These are phyloP conservation scores for Cerceris ruficornis DNA, from an alignment of 2,888 invertebrate species.

Conservation along the genomic window DNA sequence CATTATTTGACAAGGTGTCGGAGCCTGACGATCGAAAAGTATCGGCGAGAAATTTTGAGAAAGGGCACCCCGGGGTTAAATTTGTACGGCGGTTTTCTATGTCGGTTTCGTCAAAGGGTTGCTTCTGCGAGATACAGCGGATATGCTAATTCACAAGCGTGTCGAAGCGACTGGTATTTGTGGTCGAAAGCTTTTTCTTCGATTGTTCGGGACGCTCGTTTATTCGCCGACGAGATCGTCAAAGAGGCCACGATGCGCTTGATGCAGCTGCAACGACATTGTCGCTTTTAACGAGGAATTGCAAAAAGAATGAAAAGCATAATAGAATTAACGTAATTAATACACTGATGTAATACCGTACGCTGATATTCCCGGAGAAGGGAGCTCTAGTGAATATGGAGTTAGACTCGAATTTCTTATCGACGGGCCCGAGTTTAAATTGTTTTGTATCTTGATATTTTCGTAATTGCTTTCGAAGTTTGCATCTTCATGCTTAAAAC, in stretches of 20 bases:
- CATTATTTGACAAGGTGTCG: conserved; percentile 11
- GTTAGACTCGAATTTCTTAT: too few species aligned
- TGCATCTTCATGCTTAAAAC: too few species aligned
- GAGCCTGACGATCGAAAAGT: conserved; percentile 19
- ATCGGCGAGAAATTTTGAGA: conserved; percentile 18
- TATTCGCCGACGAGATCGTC: conserved; percentile 15
- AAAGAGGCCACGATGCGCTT: conserved; percentile 24
- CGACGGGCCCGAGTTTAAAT: too few species aligned
- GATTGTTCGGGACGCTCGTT: conserved; percentile 32
- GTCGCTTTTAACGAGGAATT: background rate
- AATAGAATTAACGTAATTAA: background rate
- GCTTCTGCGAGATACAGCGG: conserved; percentile 12
- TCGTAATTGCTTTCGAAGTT: too few species aligned
- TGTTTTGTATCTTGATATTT: too few species aligned
- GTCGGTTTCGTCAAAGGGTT: conserved; percentile 50
- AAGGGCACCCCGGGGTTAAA: conserved; percentile 42
- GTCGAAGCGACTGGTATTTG: conserved; percentile 37
- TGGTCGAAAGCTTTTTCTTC: conserved; percentile 30
- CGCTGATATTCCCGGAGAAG: too few species aligned
- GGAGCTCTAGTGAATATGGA: too few species aligned
- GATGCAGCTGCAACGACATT: conserved; percentile 38
- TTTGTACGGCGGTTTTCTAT: conserved; percentile 45
- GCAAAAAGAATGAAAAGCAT: background rate
- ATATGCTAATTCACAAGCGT: conserved; percentile 55
- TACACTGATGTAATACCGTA: background rate